These are phyloP conservation scores for Chaitophorus viminalis DNA, from an alignment of 2,888 invertebrate species.

Conservation along the genomic window DNA sequence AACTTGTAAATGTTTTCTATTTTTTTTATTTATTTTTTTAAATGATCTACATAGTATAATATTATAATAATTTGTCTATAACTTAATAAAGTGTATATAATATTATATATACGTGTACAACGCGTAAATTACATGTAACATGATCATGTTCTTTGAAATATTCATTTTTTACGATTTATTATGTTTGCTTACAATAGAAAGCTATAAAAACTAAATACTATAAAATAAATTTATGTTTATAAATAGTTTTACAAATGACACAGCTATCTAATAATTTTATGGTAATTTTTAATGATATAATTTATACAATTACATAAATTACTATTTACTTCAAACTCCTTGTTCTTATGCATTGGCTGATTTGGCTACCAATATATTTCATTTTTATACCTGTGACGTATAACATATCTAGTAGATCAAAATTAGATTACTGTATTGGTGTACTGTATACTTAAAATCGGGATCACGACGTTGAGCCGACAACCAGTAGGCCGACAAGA, in stretches of 20 bases:
- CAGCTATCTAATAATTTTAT: constrained; percentile 2
- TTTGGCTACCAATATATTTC: no score
- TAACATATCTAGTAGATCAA: no score
- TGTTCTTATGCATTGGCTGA: not conserved
- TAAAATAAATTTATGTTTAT: not conserved
- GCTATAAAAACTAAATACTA: not conserved
- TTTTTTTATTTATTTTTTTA: not conserved
- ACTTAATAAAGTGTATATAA: not conserved
- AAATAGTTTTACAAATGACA: not conserved
- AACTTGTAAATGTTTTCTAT: not conserved
- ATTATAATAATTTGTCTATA: not conserved
- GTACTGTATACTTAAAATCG: no score
- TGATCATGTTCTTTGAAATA: not conserved
- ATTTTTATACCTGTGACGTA: no score
- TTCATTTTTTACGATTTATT: not conserved
- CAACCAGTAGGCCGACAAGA: no score
- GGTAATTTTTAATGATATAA: constrained; percentile 23
- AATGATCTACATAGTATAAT: not conserved
- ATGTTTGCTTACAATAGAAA: constrained; percentile 10
- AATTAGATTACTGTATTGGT: no score
- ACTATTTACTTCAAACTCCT: not conserved
- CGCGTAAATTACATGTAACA: not conserved
- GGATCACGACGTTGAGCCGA: no score
- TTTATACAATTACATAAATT: not conserved
- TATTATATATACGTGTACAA: not conserved